phyloP scores from a whole-genome alignment of 2,113 vertebrate genomes.

The Chroicocephalus ridibundus region DNA sequence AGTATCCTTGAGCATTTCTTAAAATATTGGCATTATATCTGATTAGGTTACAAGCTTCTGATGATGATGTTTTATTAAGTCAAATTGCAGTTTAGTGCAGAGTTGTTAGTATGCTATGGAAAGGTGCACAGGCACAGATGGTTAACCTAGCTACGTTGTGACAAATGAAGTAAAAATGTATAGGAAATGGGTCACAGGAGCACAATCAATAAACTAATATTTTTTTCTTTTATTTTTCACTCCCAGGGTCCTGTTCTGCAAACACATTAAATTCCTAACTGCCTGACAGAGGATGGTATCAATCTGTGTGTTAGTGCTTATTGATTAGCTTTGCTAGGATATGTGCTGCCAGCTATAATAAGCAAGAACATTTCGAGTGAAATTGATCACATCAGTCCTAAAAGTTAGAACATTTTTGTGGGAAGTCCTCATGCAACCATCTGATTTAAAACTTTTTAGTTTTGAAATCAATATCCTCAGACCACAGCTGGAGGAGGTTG shows the following conservation, averaged over 20 bases:
- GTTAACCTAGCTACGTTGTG: background rate
- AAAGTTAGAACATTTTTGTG: constrained; percentile 43
- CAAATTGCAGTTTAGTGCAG: background rate
- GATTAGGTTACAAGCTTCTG: background rate
- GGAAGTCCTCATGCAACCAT: constrained; percentile 14
- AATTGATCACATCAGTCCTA: constrained; percentile 60
- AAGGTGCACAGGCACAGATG: background rate
- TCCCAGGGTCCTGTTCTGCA: constrained; percentile 43
- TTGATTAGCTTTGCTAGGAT: constrained; percentile 58
- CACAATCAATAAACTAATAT: constrained; percentile 58
- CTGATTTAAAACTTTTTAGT: constrained; percentile 46
- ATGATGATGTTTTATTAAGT: background rate
- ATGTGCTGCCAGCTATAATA: constrained; percentile 53
- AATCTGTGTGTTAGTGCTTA: constrained; percentile 63
- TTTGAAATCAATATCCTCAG: constrained; percentile 24
- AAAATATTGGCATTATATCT: background rate
- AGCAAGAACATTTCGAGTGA: constrained; percentile 27
- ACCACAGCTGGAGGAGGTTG: constrained; percentile 17
- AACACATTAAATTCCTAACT: constrained; percentile 52
- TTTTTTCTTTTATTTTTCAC: constrained; percentile 58
- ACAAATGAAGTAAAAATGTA: constrained; percentile 43
- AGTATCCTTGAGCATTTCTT: background rate
- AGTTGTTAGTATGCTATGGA: background rate
- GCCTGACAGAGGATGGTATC: constrained; percentile 59
- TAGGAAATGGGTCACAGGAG: constrained; percentile 47